phyloP scores from a whole-genome alignment of 2,888 invertebrate genomes.

The Andricus curvator region DNA sequence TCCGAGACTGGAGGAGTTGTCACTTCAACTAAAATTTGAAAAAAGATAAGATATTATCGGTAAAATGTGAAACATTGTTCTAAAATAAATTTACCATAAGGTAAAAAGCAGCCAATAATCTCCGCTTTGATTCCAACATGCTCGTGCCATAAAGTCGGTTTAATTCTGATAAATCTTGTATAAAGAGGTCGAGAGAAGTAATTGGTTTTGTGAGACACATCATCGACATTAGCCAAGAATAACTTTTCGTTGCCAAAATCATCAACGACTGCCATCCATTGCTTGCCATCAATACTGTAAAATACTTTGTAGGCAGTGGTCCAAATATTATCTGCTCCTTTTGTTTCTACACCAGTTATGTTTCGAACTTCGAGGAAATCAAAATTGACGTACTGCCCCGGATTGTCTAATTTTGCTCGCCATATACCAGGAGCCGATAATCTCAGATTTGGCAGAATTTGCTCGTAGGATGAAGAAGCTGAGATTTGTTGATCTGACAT shows the following conservation, averaged over 20 bases:
- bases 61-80: background rate
- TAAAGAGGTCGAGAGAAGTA: conserved; percentile 87
- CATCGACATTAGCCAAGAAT: conserved; percentile 88
- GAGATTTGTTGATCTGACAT: conserved; percentile 84
- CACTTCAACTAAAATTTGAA: background rate
- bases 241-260: conserved; percentile 79
- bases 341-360: conserved; percentile 88
- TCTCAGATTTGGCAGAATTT: conserved; percentile 57
- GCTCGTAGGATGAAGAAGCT: conserved; percentile 81
- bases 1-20: background rate
- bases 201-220: conserved; percentile 81
- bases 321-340: conserved; percentile 86
- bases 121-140: conserved; percentile 88
- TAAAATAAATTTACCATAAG: conserved; percentile 79
- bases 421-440: conserved; percentile 61
- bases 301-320: conserved; percentile 86
- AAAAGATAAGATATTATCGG: background rate
- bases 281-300: conserved; percentile 86
- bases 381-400: conserved; percentile 80
- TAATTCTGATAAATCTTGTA: conserved; percentile 85
- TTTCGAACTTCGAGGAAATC: conserved; percentile 88
- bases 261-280: conserved; percentile 86
- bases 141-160: conserved; percentile 86
- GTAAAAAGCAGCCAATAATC: conserved; percentile 88
- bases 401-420: conserved; percentile 64